Conservation (phyloP, 2,888 invertebrate species). For the Lydus trimaculatus region DNA sequence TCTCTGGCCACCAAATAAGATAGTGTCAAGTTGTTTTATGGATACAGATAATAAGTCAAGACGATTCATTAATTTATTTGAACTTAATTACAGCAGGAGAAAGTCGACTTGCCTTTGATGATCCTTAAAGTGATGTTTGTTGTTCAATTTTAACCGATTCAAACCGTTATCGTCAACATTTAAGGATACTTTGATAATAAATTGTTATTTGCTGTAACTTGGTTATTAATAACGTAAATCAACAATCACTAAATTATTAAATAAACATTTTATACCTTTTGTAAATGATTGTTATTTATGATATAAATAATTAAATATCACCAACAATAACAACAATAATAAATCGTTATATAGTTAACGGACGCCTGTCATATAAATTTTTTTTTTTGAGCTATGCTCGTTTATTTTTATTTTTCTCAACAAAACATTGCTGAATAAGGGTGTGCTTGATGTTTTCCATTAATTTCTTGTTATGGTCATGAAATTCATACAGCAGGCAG, state of each 20-base stretch:
- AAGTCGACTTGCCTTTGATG: slow-evolving; percentile 39
- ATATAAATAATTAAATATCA: slow-evolving; percentile 6
- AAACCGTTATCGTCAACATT: background rate
- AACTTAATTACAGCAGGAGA: slow-evolving; percentile 51
- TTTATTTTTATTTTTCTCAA: background rate
- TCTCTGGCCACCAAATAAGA: slow-evolving; percentile 32
- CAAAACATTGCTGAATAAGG: background rate
- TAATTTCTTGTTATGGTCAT: slow-evolving; percentile 9
- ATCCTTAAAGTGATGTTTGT: slow-evolving; percentile 9
- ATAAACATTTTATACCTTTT: background rate
- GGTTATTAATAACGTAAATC: background rate
- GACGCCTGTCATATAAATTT: background rate
- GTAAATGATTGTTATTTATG: background rate
- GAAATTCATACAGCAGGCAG: slow-evolving; percentile 7
- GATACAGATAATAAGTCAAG: slow-evolving; percentile 49
- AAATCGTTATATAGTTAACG: background rate
- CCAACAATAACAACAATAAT: background rate
- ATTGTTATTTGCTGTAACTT: background rate
- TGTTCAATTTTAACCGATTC: background rate
- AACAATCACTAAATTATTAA: background rate
- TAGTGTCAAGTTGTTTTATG: slow-evolving; percentile 56
- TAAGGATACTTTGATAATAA: background rate
- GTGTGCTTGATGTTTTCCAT: slow-evolving; percentile 8
- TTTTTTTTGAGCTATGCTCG: background rate
- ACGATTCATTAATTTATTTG: slow-evolving; percentile 54